These are phyloP conservation scores for Pavo muticus DNA, from an alignment of 2,113 vertebrate species.

Conservation along the genomic window DNA sequence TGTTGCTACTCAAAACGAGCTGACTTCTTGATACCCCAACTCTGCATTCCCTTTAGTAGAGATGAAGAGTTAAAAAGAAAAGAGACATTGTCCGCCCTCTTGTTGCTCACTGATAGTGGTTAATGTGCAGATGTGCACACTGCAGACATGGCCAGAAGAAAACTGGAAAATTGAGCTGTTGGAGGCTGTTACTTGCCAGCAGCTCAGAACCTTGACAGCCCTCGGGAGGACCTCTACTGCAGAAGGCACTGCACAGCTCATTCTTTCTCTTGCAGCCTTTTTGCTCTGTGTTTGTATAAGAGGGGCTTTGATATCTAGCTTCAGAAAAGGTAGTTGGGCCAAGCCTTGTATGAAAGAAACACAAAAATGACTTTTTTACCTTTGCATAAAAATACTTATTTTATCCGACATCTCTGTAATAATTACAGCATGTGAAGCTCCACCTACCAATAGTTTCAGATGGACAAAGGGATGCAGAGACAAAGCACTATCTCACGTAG, in stretches of 20 bases:
- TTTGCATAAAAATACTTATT: background rate
- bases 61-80: background rate
- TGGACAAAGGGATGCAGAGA: background rate
- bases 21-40: background rate
- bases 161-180: background rate
- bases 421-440: background rate
- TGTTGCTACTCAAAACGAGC: background rate
- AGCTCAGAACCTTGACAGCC: background rate
- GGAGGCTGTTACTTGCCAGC: background rate
- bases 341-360: background rate
- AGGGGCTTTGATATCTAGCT: background rate
- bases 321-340: background rate
- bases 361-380: accelerated
- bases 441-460: accelerated
- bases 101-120: background rate
- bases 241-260: background rate
- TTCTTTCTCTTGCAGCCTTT: background rate
- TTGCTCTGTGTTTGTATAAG: background rate
- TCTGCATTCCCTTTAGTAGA: background rate
- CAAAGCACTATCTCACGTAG: background rate
- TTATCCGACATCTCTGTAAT: background rate
- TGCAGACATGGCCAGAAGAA: background rate
- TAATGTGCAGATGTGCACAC: background rate
- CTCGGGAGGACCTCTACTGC: background rate
- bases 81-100: background rate